Conservation (phyloP, 2,888 invertebrate genomes). For the Platycnemis pennipes region DNA sequence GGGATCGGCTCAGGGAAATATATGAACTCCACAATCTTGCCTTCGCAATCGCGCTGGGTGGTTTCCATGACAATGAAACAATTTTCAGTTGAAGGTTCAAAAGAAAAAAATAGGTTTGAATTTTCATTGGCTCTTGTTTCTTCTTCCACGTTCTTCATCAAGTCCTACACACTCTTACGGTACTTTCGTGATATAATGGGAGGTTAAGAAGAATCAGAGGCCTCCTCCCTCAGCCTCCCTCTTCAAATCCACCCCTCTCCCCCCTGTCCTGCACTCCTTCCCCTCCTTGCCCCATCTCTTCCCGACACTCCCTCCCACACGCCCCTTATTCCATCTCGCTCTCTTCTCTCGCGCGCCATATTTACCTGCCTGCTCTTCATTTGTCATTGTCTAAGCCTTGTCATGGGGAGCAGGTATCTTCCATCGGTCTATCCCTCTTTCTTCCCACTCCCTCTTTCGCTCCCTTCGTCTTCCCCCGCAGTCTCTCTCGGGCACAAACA, state of each 20-base stretch:
- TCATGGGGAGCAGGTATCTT: conserved; percentile 62
- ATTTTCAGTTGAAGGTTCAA: conserved; percentile 19
- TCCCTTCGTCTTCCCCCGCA: background rate
- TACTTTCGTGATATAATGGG: background rate
- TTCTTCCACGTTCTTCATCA: background rate
- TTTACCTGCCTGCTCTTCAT: conserved; percentile 64
- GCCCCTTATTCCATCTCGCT: conserved; percentile 13
- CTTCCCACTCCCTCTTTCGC: background rate
- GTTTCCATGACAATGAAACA: conserved; percentile 59
- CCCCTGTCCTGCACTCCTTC: background rate
- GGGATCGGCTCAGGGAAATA: background rate
- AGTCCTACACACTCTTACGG: background rate
- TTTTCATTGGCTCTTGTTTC: background rate
- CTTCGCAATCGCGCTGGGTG: background rate
- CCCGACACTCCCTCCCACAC: conserved; percentile 10
- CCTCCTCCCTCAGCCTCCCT: background rate
- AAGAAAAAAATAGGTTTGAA: background rate
- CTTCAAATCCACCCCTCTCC: background rate
- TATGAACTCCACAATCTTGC: conserved; percentile 4
- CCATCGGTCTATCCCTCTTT: conserved; percentile 56
- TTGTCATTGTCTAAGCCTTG: conserved; percentile 63
- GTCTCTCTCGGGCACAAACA: background rate
- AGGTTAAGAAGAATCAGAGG: background rate
- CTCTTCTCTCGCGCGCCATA: conserved; percentile 42
- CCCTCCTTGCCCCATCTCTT: background rate